A percentile compares a stretch with the other conserved stretches of the same genome.
These are phyloP conservation scores for Trisateles emortualis DNA, from an alignment of 2,888 invertebrate species.

Conservation along the genomic window DNA sequence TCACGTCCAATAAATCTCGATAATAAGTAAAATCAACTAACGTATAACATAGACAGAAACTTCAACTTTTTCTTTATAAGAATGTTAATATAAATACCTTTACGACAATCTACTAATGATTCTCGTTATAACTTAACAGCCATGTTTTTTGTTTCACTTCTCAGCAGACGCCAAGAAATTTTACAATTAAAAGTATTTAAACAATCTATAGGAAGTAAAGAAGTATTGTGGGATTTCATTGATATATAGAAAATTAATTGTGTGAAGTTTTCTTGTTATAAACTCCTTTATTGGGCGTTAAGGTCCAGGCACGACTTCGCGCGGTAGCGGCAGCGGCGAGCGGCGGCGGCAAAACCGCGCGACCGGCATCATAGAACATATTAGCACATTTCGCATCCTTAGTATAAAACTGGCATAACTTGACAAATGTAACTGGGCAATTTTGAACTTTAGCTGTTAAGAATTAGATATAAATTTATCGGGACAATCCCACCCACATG, in stretches of 20 bases:
- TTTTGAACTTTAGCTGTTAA: too few relatives aligned
- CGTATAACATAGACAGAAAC: conserved; percentile 28
- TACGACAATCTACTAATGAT: conserved; percentile 49
- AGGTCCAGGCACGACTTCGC: too few relatives aligned
- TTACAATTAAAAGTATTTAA: conserved; percentile 39
- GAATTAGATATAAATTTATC: too few relatives aligned
- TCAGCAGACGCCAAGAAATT: conserved; percentile 40
- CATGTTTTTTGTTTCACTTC: conserved; percentile 32
- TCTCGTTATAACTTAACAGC: conserved; percentile 41
- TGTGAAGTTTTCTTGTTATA: conserved; percentile 32
- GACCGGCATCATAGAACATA: too few relatives aligned
- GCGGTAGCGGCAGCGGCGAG: too few relatives aligned
- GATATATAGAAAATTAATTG: conserved; percentile 32
- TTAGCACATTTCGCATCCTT: too few relatives aligned
- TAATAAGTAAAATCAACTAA: conserved; percentile 35
- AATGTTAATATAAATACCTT: conserved; percentile 47
- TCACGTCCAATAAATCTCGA: conserved; percentile 35
- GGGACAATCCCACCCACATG: too few relatives aligned
- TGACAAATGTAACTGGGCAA: too few relatives aligned
- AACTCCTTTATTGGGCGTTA: conserved; percentile 16
- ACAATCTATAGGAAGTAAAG: conserved; percentile 43
- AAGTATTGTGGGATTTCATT: conserved; percentile 37
- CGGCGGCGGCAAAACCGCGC: too few relatives aligned
- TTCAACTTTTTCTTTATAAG: conserved; percentile 35
- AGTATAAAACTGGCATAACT: too few relatives aligned